Percentiles rank a stretch among this genome's conserved stretches.
phyloP scores from a whole-genome alignment of 2,113 vertebrate genomes.

The Dicaeum eximium region DNA sequence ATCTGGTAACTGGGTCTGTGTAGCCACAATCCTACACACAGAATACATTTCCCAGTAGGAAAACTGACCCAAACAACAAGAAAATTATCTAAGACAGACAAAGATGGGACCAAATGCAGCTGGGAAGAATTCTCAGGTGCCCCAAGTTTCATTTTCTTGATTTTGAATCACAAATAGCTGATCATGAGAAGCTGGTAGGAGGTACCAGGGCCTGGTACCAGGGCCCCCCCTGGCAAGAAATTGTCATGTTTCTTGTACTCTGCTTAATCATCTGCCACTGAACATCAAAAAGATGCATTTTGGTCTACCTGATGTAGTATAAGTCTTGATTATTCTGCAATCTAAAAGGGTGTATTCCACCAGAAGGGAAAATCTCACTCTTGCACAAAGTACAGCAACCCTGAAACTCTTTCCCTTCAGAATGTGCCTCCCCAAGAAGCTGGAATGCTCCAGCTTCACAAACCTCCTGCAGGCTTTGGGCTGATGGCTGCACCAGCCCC shows the following conservation, averaged over 20 bases:
- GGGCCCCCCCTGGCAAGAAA: too few species aligned
- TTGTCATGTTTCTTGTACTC: not conserved
- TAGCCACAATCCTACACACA: not conserved
- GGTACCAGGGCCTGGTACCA: not conserved
- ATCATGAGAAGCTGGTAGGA: not conserved
- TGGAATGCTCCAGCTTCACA: not conserved
- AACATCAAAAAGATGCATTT: not conserved
- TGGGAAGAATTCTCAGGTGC: not conserved
- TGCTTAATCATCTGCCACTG: not conserved
- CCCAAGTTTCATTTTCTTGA: not conserved
- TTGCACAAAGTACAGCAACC: not conserved
- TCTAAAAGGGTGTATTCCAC: accelerated
- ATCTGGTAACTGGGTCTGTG: not conserved
- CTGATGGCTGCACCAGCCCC: not conserved
- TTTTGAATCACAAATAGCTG: not conserved
- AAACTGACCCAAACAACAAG: not conserved
- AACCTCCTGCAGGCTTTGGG: not conserved
- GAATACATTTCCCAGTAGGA: not conserved
- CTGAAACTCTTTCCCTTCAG: not conserved
- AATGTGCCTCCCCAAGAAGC: not conserved
- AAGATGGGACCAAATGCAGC: not conserved
- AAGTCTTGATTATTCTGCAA: not conserved
- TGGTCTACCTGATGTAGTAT: not conserved
- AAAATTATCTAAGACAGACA: not conserved
- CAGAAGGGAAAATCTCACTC: not conserved